Conservation (phyloP, 2,797 vertebrate genomes). For the Acipenser ruthenus region DNA sequence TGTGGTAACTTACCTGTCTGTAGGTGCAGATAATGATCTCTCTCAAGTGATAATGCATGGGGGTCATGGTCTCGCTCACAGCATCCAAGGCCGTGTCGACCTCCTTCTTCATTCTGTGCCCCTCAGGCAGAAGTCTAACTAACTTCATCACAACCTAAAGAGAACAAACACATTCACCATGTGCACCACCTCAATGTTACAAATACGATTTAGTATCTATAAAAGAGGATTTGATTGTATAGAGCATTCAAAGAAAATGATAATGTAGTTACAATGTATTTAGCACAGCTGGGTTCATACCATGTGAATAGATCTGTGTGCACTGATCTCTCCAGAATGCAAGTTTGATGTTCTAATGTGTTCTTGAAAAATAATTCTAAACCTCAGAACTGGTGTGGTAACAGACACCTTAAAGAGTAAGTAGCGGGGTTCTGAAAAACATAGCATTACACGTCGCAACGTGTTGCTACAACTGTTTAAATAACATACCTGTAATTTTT, state of each 20-base stretch:
- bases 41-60: slow-evolving; percentile 94
- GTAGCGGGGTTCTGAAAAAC: no score
- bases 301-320: not conserved
- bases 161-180: slow-evolving; percentile 2
- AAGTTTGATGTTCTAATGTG: no score
- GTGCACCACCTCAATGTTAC: not conserved
- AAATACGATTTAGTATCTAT: not conserved
- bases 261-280: no score
- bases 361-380: no score
- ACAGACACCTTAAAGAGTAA: no score
- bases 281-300: not conserved
- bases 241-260: not conserved
- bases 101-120: slow-evolving; percentile 84
- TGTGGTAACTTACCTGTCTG: slow-evolving; percentile 72
- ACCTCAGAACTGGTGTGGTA: no score
- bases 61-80: slow-evolving; percentile 96
- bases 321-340: no score
- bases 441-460: no score
- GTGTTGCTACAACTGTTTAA: no score
- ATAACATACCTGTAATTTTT: no score
- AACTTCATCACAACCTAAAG: slow-evolving; percentile 87
- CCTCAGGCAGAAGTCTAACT: slow-evolving; percentile 82
- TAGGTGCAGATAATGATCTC: slow-evolving; percentile 91
- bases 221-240: not conserved
- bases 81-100: slow-evolving; percentile 89